Evolutionary conservation across 2,797 vertebrate genomes (phyloP).

Genomic region (Falco naumanni): DNA sequence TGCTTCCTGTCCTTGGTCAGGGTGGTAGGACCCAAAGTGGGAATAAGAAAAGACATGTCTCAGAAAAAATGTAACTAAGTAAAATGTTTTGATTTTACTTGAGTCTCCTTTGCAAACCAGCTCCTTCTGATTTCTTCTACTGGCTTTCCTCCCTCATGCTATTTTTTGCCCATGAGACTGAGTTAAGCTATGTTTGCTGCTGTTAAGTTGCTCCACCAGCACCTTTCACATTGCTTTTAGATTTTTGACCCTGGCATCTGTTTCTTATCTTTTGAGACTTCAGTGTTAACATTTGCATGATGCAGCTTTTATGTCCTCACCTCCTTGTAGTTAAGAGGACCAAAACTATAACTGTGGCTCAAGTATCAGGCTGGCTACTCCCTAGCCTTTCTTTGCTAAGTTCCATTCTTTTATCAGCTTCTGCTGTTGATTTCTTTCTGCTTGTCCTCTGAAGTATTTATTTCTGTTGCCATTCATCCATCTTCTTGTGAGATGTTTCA

Average conservation of each 20-base stretch:
- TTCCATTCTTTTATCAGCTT: neutral
- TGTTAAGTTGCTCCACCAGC: neutral
- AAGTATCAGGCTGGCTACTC: neutral
- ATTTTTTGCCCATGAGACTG: neutral
- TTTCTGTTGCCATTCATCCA: neutral
- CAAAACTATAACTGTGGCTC: fast-evolving
- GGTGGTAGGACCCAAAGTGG: neutral
- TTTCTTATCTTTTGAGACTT: neutral
- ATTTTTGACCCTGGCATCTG: neutral
- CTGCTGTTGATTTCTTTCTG: neutral
- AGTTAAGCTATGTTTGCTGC: neutral
- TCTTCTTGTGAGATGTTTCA: neutral
- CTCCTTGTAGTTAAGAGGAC: neutral
- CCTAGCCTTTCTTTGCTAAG: neutral
- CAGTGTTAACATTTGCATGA: neutral
- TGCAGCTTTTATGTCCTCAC: neutral
- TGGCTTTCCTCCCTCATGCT: neutral
- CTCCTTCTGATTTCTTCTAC: neutral
- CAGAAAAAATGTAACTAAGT: neutral
- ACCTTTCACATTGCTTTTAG: neutral
- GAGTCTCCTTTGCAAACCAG: neutral
- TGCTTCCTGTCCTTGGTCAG: neutral
- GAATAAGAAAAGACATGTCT: neutral
- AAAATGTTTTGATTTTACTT: neutral
- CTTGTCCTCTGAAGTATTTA: neutral